Evolutionary conservation across 2,113 vertebrate genomes (phyloP), one percentile per base, ranked within the genome.

Genomic region (Eptesicus fuscus): DNA sequence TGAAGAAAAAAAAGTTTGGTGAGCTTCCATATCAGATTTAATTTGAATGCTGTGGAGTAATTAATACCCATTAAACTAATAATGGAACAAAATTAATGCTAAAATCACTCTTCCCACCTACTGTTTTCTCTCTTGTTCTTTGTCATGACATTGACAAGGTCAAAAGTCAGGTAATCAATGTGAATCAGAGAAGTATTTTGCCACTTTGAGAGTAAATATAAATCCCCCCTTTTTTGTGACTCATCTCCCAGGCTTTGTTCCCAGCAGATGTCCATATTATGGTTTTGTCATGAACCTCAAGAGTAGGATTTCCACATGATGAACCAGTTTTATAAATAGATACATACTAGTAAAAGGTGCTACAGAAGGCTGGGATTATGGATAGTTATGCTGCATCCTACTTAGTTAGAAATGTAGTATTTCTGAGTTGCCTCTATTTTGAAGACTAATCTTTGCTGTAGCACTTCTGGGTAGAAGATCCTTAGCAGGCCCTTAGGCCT

Each of bases 121-220:
- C 59, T 28, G 32, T 53, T 87, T 93, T 96, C 56, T 96, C 63
- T 93, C 63, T 93, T n/a, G 23, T 40, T 71, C n/a, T 92, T 84
- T 92, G 40, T 74, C 63, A 83, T 25, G 56, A 91, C 47, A 40
- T n/a, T n/a, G 51, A 83, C n/a, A 70, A 90, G 49, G 61, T 90
- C 47, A 93, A 89, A 87, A 90, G 67, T 85, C 88, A 71, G 42
- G 71, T 10, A 85, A 56, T 95, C 67, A 86, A 4, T 25, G 83
- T 44, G 56, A 88, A 79, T 87, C 25, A 14, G 37, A 74, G 65
- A n/a, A 78, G 18, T 70, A 25, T 61, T 79, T 83, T 77, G 47
- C 71, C 44, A 70, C 59, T 56, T 56, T 70, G 35, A 80, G 65
- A 5, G 35, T 80, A 78, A 69, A 71, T 61, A 86, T 61, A 56